phyloP scores from a whole-genome alignment of 2,797 vertebrate species.

The Sebastes iracundus region DNA sequence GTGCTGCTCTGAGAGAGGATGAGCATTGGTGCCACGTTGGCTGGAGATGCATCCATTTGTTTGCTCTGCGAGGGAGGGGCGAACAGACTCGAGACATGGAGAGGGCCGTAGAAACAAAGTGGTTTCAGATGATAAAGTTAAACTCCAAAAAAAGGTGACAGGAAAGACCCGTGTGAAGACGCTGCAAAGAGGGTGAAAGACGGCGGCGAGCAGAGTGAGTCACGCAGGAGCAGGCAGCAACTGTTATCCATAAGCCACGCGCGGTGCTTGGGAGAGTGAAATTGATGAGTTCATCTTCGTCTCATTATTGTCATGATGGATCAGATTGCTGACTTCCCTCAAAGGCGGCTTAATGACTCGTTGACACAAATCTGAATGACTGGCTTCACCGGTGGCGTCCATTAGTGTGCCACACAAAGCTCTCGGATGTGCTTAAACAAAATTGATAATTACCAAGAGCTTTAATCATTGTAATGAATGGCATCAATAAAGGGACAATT shows the following conservation, averaged over 20 bases:
- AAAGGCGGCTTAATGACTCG: slow-evolving; percentile 85
- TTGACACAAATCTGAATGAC: slow-evolving; percentile 82
- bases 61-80: slow-evolving; percentile 7
- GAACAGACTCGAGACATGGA: neutral
- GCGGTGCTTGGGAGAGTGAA: slow-evolving; percentile 68
- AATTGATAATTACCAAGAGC: slow-evolving; percentile 83
- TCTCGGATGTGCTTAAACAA: slow-evolving; percentile 81
- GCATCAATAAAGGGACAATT: slow-evolving; percentile 76
- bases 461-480: slow-evolving; percentile 82
- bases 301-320: slow-evolving; percentile 85
- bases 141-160: slow-evolving; percentile 12
- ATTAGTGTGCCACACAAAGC: slow-evolving; percentile 78
- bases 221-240: slow-evolving; percentile 37
- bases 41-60: slow-evolving; percentile 56
- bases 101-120: slow-evolving; percentile 3
- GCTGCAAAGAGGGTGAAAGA: slow-evolving; percentile 26
- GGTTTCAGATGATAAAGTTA: slow-evolving; percentile 18
- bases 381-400: slow-evolving; percentile 77
- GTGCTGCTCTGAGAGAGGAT: slow-evolving; percentile 33
- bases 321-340: slow-evolving; percentile 84
- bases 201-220: slow-evolving; percentile 22
- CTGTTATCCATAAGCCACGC: slow-evolving; percentile 41
- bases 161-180: slow-evolving; percentile 11
- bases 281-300: slow-evolving; percentile 84
- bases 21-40: slow-evolving; percentile 47